Base-by-base conservation (phyloP, 2,797 vertebrate species). In the Pseudocheirus occidentalis region DNA sequence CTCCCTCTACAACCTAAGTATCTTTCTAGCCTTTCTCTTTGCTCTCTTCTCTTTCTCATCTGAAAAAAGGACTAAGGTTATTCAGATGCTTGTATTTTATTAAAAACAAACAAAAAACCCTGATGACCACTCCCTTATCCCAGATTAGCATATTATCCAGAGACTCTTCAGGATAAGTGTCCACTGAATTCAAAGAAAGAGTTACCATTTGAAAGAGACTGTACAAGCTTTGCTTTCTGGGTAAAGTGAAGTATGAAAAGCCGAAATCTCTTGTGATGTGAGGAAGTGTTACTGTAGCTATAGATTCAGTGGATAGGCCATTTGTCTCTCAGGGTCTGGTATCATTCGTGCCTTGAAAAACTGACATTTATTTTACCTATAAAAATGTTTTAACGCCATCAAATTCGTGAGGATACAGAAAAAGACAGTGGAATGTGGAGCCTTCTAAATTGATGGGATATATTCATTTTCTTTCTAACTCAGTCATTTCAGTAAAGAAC, bases 321-420 rank as follows among this genome's bases (percentile, higher is more conserved):
- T 97, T 97, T 97, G 98, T 99, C 99, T 99, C 99, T 95, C 97
- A 98, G 99, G 99, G 98, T 98, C 98, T 98, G 98, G 97, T 99
- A 99, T 99, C 99, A 95, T 98, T 98, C 98, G 98, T 98, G 98
- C 99, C 98, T 98, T 98, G 99, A 98, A 99, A 98, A 99, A 98
- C 98, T 99, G 99, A 99, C 99, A 99, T 99, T 99, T 99, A 99
- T 99, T 99, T 99, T 99, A 99, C 99, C 99, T 99, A 99, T 98
- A 98, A 99, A 99, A 98, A 98, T 98, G 98, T 94, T 95, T 96
- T 97, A 98, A 97, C 90, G 56, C 96, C 56, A 92, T 96, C 95
- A 92, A 97, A 97, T 97, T 98, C 95, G 56, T 66, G 66, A 1
- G 4, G 59, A 95, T 91, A 55, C 50, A 58, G 94, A 94, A 96